Conservation (phyloP, 2,797 vertebrate genomes). For the Malacoctenus gilli region DNA sequence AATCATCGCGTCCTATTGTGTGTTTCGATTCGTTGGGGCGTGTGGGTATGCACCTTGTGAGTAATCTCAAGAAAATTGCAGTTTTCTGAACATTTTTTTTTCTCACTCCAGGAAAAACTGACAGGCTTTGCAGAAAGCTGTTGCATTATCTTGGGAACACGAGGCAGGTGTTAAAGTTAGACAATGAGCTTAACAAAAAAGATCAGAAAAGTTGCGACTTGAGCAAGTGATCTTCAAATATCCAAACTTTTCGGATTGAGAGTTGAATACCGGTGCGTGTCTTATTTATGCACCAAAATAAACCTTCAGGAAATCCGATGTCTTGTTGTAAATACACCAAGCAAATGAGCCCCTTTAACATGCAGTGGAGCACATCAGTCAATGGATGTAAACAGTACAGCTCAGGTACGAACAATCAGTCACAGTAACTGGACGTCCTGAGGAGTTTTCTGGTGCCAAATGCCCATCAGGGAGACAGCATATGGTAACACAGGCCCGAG, state of each 20-base stretch:
- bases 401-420: conserved; percentile 32
- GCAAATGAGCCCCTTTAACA: neutral
- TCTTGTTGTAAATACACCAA: too few species aligned
- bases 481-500: conserved; percentile 60
- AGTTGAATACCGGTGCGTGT: too few species aligned
- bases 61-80: neutral
- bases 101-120: conserved; percentile 5
- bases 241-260: too few species aligned
- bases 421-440: conserved; percentile 37
- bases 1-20: neutral
- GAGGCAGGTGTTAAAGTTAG: neutral
- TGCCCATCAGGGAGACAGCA: conserved; percentile 54
- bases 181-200: neutral
- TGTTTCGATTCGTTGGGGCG: too few species aligned
- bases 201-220: neutral
- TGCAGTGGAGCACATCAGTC: conserved; percentile 1
- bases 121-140: conserved; percentile 11
- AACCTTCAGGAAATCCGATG: neutral
- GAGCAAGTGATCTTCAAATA: neutral
- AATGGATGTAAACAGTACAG: conserved; percentile 5
- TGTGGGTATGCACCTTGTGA: neutral
- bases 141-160: neutral
- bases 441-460: conserved; percentile 52
- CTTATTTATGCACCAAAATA: too few species aligned
- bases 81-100: neutral